Evolutionary conservation across 2,113 vertebrate species (phyloP).

Genomic region (Gracilinanus agilis): DNA sequence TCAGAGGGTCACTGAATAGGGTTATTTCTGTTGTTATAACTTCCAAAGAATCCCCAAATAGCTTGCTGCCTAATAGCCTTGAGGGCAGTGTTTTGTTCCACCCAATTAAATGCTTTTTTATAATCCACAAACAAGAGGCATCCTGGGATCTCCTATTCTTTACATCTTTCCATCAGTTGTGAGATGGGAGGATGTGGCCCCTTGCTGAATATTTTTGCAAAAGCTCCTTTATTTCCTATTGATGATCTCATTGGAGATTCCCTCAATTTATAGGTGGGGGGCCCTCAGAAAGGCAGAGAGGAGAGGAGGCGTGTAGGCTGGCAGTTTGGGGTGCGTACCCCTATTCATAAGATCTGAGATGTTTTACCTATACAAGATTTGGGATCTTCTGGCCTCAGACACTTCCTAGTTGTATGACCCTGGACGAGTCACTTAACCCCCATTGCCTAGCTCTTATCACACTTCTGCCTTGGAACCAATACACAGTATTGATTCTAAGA

Average conservation of each 20-base stretch:
- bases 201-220: background rate
- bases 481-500: no score
- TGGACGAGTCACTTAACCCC: no score
- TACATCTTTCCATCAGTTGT: background rate
- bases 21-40: background rate
- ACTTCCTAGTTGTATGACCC: no score
- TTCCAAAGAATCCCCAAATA: background rate
- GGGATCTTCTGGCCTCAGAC: background rate
- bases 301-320: background rate
- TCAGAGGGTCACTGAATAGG: background rate
- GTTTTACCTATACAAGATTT: background rate
- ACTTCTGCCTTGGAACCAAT: no score
- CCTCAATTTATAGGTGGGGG: no score
- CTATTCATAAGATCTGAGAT: background rate
- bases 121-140: background rate
- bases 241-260: no score
- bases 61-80: background rate
- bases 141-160: background rate
- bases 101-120: background rate
- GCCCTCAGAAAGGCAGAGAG: no score
- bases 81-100: background rate
- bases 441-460: no score
- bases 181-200: background rate
- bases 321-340: background rate
- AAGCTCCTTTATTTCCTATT: background rate